Evolutionary conservation across 2,113 vertebrate species (phyloP), one percentile per base, ranked within the genome.

Genomic region (Gambusia holbrooki): DNA sequence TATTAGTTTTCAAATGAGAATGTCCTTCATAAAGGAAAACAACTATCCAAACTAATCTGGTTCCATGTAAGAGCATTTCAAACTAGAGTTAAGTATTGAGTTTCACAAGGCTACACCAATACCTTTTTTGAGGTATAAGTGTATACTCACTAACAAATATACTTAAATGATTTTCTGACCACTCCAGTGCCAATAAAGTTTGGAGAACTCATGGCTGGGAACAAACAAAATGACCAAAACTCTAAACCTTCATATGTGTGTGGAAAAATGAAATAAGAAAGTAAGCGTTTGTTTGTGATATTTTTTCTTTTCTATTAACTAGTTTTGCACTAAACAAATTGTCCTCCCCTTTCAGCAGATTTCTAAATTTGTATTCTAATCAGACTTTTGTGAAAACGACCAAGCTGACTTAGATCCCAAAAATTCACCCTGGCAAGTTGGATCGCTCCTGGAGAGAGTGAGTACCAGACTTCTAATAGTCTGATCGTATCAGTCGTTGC

Each of bases 401-500:
- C 66, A 79, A 61, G 40, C 37, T n/a, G 33, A 69, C 62, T 62
- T 37, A 4, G 30, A 72, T 74, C 33, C 32, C 76, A 63, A 58
- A 83, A 42, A 29, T 32, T 71, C 40, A 70, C 11, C 37, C 45
- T 14, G 13, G 40, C 62, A 66, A 29, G 22, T 30, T 28, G 54
- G 74, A 35, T 76, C 61, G 17, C 69, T 65, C 63, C 64, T n/a
- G 14, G 32, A 17, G 69, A 35, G 61, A 79, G 19, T 2, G 32
- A 69, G 27, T n/a, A 42, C 73, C 74, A 69, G 69, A 76, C 61
- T 79, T 42, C 48, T 61, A 74, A 71, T 68, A 81, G 73, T 2
- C 69, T 61, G 78, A 74, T 82, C 48, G 27, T 67, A 79, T 90
- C 75, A 45, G 65, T 71, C 61, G 13, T 37, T 69, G 35, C 69